Percentiles rank a stretch among this genome's conserved stretches.
phyloP scores from a whole-genome alignment of 92 coral and sea anemone genomes.

The Meandrina meandrites region DNA sequence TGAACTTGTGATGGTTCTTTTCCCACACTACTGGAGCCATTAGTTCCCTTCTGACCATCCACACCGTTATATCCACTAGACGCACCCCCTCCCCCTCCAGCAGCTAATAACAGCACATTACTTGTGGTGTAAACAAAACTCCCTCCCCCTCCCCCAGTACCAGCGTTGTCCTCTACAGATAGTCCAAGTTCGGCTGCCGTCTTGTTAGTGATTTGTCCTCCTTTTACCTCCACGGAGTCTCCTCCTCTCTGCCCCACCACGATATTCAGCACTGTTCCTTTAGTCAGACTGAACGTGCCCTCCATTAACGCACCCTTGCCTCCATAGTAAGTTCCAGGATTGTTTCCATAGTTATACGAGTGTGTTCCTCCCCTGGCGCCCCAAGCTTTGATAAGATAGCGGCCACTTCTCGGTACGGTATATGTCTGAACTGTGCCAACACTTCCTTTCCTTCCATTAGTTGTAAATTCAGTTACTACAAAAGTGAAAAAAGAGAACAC shows the following conservation, averaged over 20 bases:
- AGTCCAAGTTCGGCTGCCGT: slow-evolving; percentile 54
- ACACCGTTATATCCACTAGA: slow-evolving; percentile 55
- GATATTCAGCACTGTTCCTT: slow-evolving; percentile 38
- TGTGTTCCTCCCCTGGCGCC: background rate
- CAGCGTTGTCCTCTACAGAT: slow-evolving; percentile 66
- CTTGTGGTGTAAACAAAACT: slow-evolving; percentile 57
- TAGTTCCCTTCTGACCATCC: background rate
- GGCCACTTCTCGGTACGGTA: background rate
- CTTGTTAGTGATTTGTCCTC: slow-evolving; percentile 31
- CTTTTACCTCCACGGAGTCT: slow-evolving; percentile 53
- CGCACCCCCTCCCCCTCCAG: slow-evolving; percentile 79
- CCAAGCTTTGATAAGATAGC: background rate
- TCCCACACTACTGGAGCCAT: background rate
- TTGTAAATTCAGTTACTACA: background rate
- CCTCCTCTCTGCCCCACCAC: slow-evolving; percentile 63
- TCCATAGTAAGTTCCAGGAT: slow-evolving; percentile 49
- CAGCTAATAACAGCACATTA: slow-evolving; percentile 52
- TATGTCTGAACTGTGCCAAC: background rate
- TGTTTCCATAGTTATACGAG: background rate
- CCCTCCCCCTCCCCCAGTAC: slow-evolving; percentile 77
- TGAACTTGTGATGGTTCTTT: background rate
- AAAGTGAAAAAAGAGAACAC: background rate
- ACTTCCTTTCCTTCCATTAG: background rate
- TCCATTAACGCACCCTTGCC: slow-evolving; percentile 57
- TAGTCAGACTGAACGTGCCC: slow-evolving; percentile 25